These are phyloP conservation scores for Platycnemis pennipes DNA, from an alignment of 2,888 invertebrate genomes.

Conservation along the genomic window DNA sequence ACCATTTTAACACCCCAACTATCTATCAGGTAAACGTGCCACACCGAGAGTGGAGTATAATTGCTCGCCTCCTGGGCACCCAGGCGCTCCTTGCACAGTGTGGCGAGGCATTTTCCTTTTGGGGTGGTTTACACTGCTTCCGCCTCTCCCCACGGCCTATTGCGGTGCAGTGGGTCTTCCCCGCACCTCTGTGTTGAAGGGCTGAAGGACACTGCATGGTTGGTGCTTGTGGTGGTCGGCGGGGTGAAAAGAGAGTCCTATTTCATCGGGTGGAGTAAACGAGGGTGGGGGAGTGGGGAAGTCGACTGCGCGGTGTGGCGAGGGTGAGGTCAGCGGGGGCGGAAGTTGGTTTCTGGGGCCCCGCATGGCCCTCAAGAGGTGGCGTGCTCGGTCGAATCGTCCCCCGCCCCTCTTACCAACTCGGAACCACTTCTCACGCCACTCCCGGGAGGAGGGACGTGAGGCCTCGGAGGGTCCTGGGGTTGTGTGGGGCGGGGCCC, in stretches of 20 bases:
- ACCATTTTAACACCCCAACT: neutral
- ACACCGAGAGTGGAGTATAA: neutral
- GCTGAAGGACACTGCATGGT: neutral
- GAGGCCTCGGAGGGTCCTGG: neutral
- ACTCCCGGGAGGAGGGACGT: neutral
- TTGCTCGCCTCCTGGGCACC: neutral
- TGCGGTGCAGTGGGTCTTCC: neutral
- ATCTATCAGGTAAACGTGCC: neutral
- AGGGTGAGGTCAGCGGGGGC: conserved; percentile 33
- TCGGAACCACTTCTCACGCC: neutral
- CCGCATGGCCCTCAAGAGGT: neutral
- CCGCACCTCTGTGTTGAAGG: neutral
- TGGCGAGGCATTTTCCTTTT: neutral
- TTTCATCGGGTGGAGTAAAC: neutral
- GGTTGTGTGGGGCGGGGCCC: neutral
- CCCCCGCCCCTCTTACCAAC: neutral
- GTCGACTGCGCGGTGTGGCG: neutral
- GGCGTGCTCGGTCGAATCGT: neutral
- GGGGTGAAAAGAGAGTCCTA: neutral
- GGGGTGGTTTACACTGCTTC: no score
- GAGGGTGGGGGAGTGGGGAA: neutral
- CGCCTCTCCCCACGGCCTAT: neutral
- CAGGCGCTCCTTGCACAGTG: neutral
- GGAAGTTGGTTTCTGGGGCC: conserved; percentile 55
- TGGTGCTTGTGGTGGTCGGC: neutral